A percentile compares a stretch with the other conserved stretches of the same genome.
Conservation (phyloP, 2,113 vertebrate species). For the Bostrychus sinensis region DNA sequence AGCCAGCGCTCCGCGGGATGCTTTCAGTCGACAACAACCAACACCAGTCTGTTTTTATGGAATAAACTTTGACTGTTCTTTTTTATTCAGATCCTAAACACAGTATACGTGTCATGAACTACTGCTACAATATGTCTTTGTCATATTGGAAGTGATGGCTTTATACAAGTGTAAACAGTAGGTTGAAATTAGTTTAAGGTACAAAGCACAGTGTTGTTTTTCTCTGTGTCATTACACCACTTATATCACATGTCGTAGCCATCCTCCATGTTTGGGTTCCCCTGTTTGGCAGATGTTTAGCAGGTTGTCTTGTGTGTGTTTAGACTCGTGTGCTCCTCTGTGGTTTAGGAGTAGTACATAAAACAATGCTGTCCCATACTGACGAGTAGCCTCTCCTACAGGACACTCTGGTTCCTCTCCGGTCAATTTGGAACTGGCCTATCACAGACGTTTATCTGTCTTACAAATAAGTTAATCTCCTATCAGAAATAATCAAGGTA, state of each 20-base stretch:
- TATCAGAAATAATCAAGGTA: no score
- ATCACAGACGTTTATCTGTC: no score
- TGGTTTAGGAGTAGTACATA: neutral
- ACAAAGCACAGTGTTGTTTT: constrained; percentile 6
- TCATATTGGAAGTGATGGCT: neutral
- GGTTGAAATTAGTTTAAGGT: constrained; percentile 1
- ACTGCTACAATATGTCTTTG: constrained; percentile 5
- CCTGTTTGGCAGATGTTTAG: neutral
- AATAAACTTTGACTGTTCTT: constrained; percentile 18
- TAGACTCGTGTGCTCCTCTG: neutral
- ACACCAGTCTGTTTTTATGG: constrained; percentile 2
- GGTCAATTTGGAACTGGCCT: neutral
- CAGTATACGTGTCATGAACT: constrained; percentile 11
- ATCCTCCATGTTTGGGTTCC: neutral
- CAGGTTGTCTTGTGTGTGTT: neutral
- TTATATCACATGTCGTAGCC: neutral
- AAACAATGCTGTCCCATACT: neutral
- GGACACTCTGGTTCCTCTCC: no score
- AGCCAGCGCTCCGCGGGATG: constrained; percentile 4
- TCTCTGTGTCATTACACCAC: constrained; percentile 5
- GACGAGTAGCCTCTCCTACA: no score
- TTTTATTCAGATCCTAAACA: neutral
- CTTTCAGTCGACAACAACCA: neutral
- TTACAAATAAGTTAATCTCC: no score
- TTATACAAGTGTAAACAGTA: neutral